Evolutionary conservation across 1,140 invertebrate species (phyloP), one percentile per base, ranked within the genome.

Genomic region (Pogonus chalceus): DNA sequence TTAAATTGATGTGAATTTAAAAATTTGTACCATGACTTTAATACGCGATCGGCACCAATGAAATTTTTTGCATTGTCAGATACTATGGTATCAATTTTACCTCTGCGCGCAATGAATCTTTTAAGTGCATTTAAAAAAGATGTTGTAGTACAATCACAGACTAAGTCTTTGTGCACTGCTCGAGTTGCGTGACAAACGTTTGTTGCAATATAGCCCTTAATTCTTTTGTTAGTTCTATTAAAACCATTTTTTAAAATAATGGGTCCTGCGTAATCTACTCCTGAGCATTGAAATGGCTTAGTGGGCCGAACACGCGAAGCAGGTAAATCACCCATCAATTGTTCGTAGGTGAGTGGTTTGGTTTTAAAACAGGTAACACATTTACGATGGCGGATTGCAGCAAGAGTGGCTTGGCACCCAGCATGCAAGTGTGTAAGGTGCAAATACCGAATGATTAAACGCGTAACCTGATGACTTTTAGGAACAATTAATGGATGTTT

Each of bases 311-410:
- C 52, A 35, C 64, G 47, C 3, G 23, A 18, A 35, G 14, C 16
- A 23, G 62, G 63, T 54, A 67, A 51, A 10, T 55, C 22, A n/a
- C 59, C 62, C 67, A 66, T 67, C n/a, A 61, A 35, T 50, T 60
- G 61, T n/a, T 35, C 43, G 9, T 54, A n/a, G 7, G 55, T 20
- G 39, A 57, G 55, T 23, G 65, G 60, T 31, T 59, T 61, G 3
- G 54, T 55, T 20, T 60, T 26, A 43, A 51, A 60, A 56, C 70
- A 73, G 20, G 16, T 58, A 10, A 72, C 53, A 55, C 71, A 74
- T 21, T 52, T 62, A 2, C 52, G 37, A 20, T 54, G 14, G 47
- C 59, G 16, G 2, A 61, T 35, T 12, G 39, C 43, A 14, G 53
- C 16, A 12, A 61, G 23, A 10, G 54, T 39, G 14, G 20, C 7